Conservation (phyloP, 2,888 invertebrate genomes). For the Chrysotoxum bicinctum region DNA sequence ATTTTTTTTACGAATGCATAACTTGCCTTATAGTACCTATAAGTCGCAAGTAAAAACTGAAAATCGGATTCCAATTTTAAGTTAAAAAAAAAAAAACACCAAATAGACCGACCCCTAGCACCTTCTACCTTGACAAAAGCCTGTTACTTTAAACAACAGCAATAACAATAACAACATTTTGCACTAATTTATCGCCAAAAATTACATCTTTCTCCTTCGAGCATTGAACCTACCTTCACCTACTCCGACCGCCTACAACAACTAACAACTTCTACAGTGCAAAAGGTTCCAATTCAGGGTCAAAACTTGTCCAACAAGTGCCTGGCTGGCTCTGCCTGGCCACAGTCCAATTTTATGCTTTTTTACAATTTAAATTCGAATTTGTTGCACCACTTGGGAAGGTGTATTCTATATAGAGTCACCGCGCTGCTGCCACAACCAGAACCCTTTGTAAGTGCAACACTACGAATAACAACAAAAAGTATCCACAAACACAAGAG, state of each 20-base stretch:
- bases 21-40: too few species aligned
- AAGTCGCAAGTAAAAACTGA: too few species aligned
- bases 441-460: constrained; percentile 37
- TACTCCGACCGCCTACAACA: constrained; percentile 35
- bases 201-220: constrained; percentile 1
- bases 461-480: not conserved
- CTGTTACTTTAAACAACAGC: constrained; percentile 4
- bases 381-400: constrained; percentile 58
- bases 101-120: not conserved
- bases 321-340: constrained; percentile 67
- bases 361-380: constrained; percentile 64
- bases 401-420: constrained; percentile 30
- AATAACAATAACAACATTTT: too few species aligned
- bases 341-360: constrained; percentile 45
- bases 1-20: too few species aligned
- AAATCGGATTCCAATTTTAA: too few species aligned
- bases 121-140: not conserved
- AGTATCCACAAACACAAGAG: constrained; percentile 4
- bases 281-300: constrained; percentile 31
- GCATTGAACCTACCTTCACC: constrained; percentile 13
- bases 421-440: not conserved
- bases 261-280: constrained; percentile 4
- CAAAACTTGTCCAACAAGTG: constrained; percentile 68
- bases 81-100: too few species aligned
- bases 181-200: constrained; percentile 43